Conservation (phyloP, 2,888 invertebrate species). For the Lacanobia wlatinum region DNA sequence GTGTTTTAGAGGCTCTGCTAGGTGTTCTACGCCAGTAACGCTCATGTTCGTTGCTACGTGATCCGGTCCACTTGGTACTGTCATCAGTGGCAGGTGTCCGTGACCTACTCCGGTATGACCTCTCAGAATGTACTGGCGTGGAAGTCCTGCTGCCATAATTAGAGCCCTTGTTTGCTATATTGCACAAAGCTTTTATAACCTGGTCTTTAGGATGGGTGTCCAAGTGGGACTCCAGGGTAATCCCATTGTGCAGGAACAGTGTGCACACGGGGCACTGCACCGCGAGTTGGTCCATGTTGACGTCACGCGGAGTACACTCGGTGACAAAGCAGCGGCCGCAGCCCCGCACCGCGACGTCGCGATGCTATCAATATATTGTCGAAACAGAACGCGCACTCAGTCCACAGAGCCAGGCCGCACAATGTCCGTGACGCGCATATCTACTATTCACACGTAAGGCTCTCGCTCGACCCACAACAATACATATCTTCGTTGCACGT, state of each 20-base stretch:
- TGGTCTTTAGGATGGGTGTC: constrained; percentile 97
- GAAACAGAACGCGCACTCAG: constrained; percentile 79
- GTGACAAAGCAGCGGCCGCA: constrained; percentile 56
- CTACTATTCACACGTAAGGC: constrained; percentile 83
- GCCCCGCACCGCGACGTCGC: constrained; percentile 58
- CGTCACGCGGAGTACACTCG: constrained; percentile 53
- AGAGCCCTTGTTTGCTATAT: constrained; percentile 84
- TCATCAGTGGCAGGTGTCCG: constrained; percentile 84
- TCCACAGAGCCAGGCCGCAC: constrained; percentile 77
- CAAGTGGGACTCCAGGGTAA: constrained; percentile 95
- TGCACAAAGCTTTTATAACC: constrained; percentile 95
- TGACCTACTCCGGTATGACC: constrained; percentile 85
- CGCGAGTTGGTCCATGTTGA: constrained; percentile 84
- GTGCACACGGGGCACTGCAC: constrained; percentile 96
- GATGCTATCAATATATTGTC: constrained; percentile 71
- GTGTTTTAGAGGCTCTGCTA: constrained; percentile 79
- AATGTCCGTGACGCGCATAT: constrained; percentile 86
- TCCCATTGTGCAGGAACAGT: constrained; percentile 95
- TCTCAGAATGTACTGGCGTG: constrained; percentile 83
- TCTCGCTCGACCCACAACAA: constrained; percentile 82
- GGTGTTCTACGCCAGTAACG: constrained; percentile 86
- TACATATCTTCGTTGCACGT: constrained; percentile 84
- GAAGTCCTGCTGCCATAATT: constrained; percentile 84
- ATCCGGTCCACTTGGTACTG: constrained; percentile 77
- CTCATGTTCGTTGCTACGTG: constrained; percentile 81